Conservation (phyloP, 1,140 invertebrate species). For the Sogatella furcifera region DNA sequence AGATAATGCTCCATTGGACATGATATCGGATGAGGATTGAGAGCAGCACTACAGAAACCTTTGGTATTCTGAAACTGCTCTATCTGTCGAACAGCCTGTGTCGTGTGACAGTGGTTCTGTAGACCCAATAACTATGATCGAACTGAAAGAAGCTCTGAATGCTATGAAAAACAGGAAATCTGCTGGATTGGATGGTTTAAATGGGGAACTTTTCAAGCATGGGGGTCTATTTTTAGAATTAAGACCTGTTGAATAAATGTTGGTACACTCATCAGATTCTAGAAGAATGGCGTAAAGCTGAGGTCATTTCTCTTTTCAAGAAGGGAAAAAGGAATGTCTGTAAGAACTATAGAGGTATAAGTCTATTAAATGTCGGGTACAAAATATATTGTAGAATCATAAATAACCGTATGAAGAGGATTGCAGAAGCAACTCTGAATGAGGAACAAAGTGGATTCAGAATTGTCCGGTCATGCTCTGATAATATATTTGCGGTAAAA, state of each 20-base stretch:
- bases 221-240: not conserved
- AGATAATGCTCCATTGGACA: not conserved
- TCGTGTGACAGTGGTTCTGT: not conserved
- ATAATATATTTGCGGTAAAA: not conserved
- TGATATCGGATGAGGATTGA: not conserved
- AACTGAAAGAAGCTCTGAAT: not conserved
- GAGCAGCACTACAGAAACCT: not conserved
- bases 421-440: not conserved
- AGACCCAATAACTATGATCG: not conserved
- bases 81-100: not conserved
- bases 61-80: not conserved
- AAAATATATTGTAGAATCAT: not conserved
- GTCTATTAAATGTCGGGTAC: not conserved
- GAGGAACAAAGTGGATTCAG: not conserved
- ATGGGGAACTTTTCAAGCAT: not conserved
- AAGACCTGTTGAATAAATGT: not conserved
- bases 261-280: not conserved
- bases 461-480: not conserved
- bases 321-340: not conserved
- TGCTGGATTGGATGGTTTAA: not conserved
- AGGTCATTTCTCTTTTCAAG: not conserved
- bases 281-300: not conserved
- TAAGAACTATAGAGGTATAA: not conserved
- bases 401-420: not conserved
- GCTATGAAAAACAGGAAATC: not conserved